A percentile compares a stretch with the other conserved stretches of the same genome.
Conservation (phyloP, 2,113 vertebrate genomes). For the Thunnus thynnus region DNA sequence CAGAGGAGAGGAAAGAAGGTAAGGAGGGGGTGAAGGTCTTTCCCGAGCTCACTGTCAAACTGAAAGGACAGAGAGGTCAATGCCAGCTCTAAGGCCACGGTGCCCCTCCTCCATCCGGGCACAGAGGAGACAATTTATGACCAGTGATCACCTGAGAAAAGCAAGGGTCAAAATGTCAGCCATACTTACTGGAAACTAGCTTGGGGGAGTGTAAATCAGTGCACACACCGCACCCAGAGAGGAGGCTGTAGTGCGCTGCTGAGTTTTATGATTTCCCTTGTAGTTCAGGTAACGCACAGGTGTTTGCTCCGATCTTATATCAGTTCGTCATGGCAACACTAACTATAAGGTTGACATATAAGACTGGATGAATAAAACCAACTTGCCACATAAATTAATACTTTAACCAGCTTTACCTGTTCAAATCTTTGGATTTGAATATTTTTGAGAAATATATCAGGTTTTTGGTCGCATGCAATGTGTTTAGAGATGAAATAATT, state of each 20-base stretch:
- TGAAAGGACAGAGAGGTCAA: conserved; percentile 26
- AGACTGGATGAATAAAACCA: neutral
- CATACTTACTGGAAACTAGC: conserved; percentile 19
- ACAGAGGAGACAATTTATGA: conserved; percentile 16
- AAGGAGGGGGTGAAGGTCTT: conserved; percentile 28
- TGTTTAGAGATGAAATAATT: neutral
- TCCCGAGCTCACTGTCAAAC: conserved; percentile 10
- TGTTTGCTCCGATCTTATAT: too few species aligned
- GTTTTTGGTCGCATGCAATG: too few species aligned
- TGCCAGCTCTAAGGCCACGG: rapidly evolving
- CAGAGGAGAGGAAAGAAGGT: neutral
- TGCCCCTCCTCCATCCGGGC: neutral
- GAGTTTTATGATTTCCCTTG: neutral
- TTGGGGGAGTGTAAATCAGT: conserved; percentile 13
- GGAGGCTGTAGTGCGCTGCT: neutral
- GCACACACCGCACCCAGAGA: neutral
- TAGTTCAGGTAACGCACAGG: neutral
- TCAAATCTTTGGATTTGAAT: neutral
- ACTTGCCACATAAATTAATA: neutral
- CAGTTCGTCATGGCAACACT: neutral
- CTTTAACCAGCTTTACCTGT: neutral
- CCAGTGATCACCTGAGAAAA: conserved; percentile 18
- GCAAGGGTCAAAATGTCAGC: conserved; percentile 29
- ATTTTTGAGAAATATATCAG: neutral
- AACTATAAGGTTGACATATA: neutral